Base-by-base conservation (phyloP, 2,797 vertebrate species). In the Acrossocheilus fasciatus region DNA sequence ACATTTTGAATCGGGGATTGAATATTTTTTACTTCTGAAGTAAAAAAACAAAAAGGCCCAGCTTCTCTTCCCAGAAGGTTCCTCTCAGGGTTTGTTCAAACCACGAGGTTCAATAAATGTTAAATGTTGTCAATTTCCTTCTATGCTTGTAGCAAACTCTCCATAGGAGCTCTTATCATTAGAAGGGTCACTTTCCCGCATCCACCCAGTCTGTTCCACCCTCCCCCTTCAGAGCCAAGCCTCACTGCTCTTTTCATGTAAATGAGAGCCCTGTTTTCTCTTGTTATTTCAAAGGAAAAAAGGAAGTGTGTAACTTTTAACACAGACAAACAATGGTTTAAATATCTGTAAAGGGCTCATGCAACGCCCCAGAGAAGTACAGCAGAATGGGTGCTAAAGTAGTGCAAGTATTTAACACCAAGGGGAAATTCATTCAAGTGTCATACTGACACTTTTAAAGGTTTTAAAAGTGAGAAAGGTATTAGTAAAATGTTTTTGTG, bases 261-360 rank as follows among this genome's bases (percentile, higher is more conserved):
- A 96, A 96, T 95, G 93, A 94, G 92, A 90, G 91, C 89, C 91
- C 92, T 92, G 91, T 94, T 94, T 95, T 95, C 95, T 96, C 94
- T 96, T 96, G 95, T 96, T 96, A 96, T 96, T 95, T 96, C 92
- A 95, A 94, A 94, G 93, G 92, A 80, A 91, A 96, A 95, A 95
- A 96, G 95, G 95, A 96, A 96, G 95, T 95, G 93, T 95, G 95
- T 96, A 93, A 93, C 93, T 92, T 94, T 82, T 94, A 94, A 95
- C 95, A 95, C 95, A 94, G 93, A 80, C 83, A 92, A 93, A 96
- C 94, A 95, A 95, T 94, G 88, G 90, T 91, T 91, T 93, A 92
- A 94, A 96, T 95, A 94, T 95, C 94, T 95, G 93, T 94, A 91
- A 95, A 95, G 94, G 94, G 93, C 87, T 92, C 92, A 90, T 94